phyloP scores from a whole-genome alignment of 2,113 vertebrate species.

The Macheiramphus alcinus region DNA sequence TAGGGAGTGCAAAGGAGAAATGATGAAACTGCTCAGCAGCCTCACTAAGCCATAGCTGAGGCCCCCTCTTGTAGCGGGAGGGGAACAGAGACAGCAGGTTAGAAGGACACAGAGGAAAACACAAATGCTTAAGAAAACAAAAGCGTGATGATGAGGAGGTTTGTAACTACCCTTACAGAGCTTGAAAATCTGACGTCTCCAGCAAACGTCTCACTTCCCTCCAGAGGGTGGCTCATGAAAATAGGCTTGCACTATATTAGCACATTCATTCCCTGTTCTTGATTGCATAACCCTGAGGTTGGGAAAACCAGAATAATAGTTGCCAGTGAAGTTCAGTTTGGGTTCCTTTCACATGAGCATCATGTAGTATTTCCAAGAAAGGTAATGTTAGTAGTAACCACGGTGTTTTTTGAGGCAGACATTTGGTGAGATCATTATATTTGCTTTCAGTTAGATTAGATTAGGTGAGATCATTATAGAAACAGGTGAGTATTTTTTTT shows the following conservation, averaged over 20 bases:
- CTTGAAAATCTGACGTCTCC: not conserved
- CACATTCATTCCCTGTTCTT: not conserved
- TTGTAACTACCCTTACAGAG: not conserved
- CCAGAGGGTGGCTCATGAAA: not conserved
- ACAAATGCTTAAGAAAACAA: not conserved
- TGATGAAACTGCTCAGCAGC: not conserved
- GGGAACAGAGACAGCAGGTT: not conserved
- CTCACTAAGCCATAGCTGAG: not conserved
- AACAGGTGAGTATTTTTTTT: not conserved
- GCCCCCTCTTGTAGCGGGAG: not conserved
- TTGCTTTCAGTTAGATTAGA: not conserved
- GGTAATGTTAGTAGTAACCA: not conserved
- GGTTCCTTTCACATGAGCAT: not conserved
- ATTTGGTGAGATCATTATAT: not conserved
- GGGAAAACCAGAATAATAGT: not conserved
- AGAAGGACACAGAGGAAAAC: not conserved
- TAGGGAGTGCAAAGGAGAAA: not conserved
- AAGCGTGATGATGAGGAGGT: not conserved
- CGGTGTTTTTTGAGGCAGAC: not conserved
- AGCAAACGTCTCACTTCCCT: not conserved
- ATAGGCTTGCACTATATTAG: not conserved
- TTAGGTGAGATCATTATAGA: not conserved
- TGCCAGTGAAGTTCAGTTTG: not conserved
- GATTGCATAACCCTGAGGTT: not conserved
- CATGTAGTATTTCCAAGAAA: not conserved